Conservation (phyloP, 2,113 vertebrate species). For the Petrocephalus microphthalmus region DNA sequence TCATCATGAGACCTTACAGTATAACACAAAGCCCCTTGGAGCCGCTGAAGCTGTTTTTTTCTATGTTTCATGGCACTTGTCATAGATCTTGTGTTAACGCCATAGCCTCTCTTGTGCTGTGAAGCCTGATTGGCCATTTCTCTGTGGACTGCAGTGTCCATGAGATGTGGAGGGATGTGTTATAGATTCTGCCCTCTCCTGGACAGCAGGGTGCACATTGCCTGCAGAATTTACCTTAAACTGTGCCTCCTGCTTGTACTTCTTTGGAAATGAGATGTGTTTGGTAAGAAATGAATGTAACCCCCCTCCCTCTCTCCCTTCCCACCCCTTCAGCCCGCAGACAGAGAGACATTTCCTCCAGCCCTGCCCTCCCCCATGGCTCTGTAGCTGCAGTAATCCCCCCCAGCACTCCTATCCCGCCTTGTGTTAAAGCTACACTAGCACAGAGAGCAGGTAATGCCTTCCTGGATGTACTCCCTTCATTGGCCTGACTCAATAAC, state of each 20-base stretch:
- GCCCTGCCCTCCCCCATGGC: conserved; percentile 68
- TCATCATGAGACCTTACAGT: not conserved
- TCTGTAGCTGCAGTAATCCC: conserved; percentile 74
- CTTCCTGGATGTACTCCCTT: too few relatives aligned
- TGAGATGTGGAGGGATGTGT: not conserved
- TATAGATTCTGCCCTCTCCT: not conserved
- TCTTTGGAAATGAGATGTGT: not conserved
- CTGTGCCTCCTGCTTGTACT: not conserved
- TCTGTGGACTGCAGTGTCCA: not conserved
- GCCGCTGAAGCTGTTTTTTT: not conserved
- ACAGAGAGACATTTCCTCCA: conserved; percentile 79
- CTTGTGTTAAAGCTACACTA: conserved; percentile 73
- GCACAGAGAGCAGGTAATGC: conserved; percentile 77
- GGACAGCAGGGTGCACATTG: not conserved
- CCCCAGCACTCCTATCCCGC: conserved; percentile 65
- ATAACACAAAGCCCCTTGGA: not conserved
- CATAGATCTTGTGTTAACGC: not conserved
- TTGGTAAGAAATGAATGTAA: not conserved
- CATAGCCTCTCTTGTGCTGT: not conserved
- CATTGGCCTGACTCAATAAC: not conserved
- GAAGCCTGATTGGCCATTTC: not conserved
- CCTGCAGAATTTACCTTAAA: not conserved
- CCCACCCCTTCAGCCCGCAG: conserved; percentile 64
- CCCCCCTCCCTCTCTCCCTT: not conserved
- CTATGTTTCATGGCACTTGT: not conserved